Base-by-base conservation (phyloP, 2,888 invertebrate genomes). In the Apomyelois bistriatella region DNA sequence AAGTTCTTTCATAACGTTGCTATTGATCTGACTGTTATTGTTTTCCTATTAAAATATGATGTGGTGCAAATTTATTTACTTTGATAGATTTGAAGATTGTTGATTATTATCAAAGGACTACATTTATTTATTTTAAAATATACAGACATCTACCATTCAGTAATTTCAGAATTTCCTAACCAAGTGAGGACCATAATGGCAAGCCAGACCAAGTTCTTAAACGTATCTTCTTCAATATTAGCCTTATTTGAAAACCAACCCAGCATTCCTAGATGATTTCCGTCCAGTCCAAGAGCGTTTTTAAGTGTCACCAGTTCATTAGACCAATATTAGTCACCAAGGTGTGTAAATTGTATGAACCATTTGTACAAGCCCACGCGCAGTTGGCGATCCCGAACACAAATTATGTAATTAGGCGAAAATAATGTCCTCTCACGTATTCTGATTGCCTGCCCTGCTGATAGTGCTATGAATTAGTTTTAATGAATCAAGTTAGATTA, bases 281-380 rank as follows among this genome's bases (percentile, higher is more conserved):
- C 48, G 49, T 40, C 53, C 32, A 46, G 46, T 30, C 15, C 32
- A 35, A 16, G 50, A 32, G 52, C 60, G 65, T 74, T 68, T 71
- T 62, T 71, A 74, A 63, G 66, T 72, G 85, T 86, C 83, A 74
- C 75, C 76, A 69, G 80, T 84, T 85, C 84, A 84, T 86, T 86
- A 85, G 82, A 74, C 71, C 66, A 53, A 64, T 76, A 84, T 87
- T 84, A 85, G 75, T 86, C 83, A 83, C 55, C 62, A 57, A 70
- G 72, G 66, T 64, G 69, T 72, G 76, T 79, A 82, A 82, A 82
- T 83, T 79, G 79, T 70, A 62, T 65, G 64, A 61, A 65, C 74
- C 68, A 79, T 84, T 85, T 82, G 79, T 80, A 68, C 67, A 67
- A 69, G 55, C 85, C 84, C 82, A 85, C 85, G 82, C 84, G 60